Conservation (phyloP, 1,140 invertebrate genomes). For the Diachasma alloeum region DNA sequence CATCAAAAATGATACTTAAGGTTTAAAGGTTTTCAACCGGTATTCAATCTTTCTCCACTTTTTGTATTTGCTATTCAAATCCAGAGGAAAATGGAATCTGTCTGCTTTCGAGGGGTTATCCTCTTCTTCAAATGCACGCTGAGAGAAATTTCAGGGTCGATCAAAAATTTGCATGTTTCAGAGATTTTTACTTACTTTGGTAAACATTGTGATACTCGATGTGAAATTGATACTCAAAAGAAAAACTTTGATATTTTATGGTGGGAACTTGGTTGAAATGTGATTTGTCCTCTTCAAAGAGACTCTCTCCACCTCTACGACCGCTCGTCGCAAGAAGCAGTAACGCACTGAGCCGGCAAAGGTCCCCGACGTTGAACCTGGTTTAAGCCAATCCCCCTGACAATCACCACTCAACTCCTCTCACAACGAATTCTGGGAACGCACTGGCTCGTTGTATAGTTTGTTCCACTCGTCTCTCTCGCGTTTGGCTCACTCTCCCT, state of each 20-base stretch:
- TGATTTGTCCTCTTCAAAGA: not conserved
- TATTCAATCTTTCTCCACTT: not conserved
- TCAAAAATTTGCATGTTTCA: not conserved
- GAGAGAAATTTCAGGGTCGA: not conserved
- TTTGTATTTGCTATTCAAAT: too few species aligned
- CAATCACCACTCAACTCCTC: constrained; percentile 31
- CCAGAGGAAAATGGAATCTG: too few species aligned
- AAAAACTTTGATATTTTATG: not conserved
- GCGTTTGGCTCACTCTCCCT: constrained; percentile 48
- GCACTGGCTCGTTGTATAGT: constrained; percentile 38
- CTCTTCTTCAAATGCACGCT: too few species aligned
- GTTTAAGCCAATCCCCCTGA: not conserved
- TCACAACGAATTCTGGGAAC: constrained; percentile 48
- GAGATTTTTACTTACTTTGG: not conserved
- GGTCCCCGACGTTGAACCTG: not conserved
- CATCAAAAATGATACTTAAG: not conserved
- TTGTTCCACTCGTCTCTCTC: not conserved
- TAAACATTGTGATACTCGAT: not conserved
- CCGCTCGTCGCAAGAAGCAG: not conserved
- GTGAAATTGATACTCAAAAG: not conserved
- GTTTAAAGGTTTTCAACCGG: not conserved
- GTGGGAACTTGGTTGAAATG: not conserved
- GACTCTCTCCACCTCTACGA: not conserved
- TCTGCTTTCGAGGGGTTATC: too few species aligned
- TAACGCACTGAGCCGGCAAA: not conserved